Evolutionary conservation across 2,888 invertebrate genomes (phyloP).

Genomic region (Nycteola revayana): DNA sequence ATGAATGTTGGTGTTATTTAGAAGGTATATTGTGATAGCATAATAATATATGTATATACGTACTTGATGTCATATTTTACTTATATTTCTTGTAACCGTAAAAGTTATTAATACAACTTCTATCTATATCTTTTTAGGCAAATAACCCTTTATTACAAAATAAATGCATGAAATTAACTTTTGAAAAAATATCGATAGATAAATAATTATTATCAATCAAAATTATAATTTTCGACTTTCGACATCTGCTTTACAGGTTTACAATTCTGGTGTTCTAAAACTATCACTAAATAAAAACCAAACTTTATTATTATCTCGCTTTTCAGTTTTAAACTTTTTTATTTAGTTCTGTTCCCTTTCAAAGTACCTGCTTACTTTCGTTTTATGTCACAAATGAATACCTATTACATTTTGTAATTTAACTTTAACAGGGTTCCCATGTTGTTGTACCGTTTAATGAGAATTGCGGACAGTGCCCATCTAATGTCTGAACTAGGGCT

Average conservation of each 20-base stretch:
- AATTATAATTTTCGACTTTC: no score
- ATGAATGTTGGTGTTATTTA: not conserved
- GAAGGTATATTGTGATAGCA: not conserved
- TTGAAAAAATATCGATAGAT: no score
- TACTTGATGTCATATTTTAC: not conserved
- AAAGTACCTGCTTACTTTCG: no score
- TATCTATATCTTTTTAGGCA: not conserved
- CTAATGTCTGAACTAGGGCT: no score
- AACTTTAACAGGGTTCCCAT: conserved; percentile 29
- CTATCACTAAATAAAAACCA: not conserved
- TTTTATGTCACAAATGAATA: no score
- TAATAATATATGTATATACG: not conserved
- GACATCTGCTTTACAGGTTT: no score
- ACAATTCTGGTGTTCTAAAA: not conserved
- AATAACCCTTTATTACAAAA: not conserved
- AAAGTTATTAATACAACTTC: not conserved
- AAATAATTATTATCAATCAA: no score
- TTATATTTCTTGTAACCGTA: not conserved
- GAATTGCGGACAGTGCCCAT: conserved; percentile 32
- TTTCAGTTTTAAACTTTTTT: no score
- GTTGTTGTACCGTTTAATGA: conserved; percentile 39
- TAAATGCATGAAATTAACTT: not conserved
- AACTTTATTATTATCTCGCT: no score
- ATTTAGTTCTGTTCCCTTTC: no score
- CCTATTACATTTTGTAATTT: conserved; percentile 18